Conservation (phyloP, 1,140 invertebrate species). For the Brachionus rubens region DNA sequence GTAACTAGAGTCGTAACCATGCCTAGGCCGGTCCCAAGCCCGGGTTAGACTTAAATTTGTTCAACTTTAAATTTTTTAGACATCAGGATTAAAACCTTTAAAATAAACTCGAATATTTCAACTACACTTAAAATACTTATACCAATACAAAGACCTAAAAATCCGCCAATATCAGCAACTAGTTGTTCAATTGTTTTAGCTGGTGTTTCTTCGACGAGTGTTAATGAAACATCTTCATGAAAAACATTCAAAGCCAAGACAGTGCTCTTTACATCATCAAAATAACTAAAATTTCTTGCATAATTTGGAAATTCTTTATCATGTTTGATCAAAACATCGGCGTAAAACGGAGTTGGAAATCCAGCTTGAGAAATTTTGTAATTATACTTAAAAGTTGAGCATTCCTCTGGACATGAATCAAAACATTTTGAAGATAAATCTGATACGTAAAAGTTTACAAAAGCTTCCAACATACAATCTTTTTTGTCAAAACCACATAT, state of each 20-base stretch:
- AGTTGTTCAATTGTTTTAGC: neutral
- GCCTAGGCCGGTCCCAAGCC: too few species aligned
- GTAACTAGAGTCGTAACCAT: too few species aligned
- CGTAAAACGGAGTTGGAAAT: neutral
- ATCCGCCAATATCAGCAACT: neutral
- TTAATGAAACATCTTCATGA: neutral
- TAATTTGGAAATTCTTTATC: neutral
- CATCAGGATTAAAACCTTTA: neutral
- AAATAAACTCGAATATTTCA: neutral
- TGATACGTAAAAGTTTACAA: neutral
- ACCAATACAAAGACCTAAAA: neutral
- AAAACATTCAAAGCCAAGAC: neutral
- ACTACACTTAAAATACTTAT: slow-evolving; percentile 3
- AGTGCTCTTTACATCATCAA: neutral
- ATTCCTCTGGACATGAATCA: slow-evolving; percentile 30
- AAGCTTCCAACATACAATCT: neutral
- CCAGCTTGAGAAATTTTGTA: neutral
- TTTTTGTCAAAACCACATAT: neutral
- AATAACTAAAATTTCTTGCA: neutral
- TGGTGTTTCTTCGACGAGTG: neutral
- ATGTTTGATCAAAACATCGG: neutral
- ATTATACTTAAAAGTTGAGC: neutral
- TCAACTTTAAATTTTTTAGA: neutral
- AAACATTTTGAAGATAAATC: neutral
- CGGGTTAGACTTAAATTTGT: too few species aligned